A percentile compares a stretch with the other conserved stretches of the same genome.
Evolutionary conservation across 2,888 invertebrate species (phyloP).

Genomic region (Microplitis manilae): DNA sequence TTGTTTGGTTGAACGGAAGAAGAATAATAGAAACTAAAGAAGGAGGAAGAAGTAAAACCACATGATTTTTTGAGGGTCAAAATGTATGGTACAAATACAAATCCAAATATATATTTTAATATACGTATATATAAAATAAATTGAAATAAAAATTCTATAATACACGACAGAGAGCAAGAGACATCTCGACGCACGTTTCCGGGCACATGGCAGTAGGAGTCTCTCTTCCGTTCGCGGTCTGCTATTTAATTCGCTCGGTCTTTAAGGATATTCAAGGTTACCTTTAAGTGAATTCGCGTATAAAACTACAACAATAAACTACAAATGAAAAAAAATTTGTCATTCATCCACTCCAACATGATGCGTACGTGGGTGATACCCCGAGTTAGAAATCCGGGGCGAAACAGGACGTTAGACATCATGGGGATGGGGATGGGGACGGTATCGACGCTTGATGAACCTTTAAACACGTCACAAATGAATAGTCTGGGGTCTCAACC

Average conservation of each 20-base stretch:
- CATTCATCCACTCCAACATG: no score
- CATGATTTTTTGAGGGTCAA: constrained; percentile 50
- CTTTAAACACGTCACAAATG: neutral
- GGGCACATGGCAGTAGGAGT: constrained; percentile 49
- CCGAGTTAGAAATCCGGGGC: no score
- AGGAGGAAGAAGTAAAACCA: constrained; percentile 52
- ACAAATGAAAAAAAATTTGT: no score
- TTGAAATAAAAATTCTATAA: neutral
- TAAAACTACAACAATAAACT: neutral
- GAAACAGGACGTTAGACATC: no score
- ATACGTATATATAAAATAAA: constrained; percentile 6
- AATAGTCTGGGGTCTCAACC: constrained; percentile 4
- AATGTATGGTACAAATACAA: constrained; percentile 24
- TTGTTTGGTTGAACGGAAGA: constrained; percentile 52
- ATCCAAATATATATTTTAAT: neutral
- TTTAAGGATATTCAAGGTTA: constrained; percentile 33
- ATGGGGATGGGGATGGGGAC: neutral
- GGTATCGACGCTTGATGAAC: neutral
- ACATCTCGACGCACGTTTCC: constrained; percentile 53
- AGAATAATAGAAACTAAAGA: constrained; percentile 48
- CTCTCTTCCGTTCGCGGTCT: constrained; percentile 23
- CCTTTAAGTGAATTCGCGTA: constrained; percentile 14
- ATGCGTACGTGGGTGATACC: no score
- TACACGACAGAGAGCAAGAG: constrained; percentile 42
- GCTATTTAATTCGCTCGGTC: neutral